These are phyloP conservation scores for Corvus hawaiiensis DNA, from an alignment of 2,113 vertebrate species.

Conservation along the genomic window DNA sequence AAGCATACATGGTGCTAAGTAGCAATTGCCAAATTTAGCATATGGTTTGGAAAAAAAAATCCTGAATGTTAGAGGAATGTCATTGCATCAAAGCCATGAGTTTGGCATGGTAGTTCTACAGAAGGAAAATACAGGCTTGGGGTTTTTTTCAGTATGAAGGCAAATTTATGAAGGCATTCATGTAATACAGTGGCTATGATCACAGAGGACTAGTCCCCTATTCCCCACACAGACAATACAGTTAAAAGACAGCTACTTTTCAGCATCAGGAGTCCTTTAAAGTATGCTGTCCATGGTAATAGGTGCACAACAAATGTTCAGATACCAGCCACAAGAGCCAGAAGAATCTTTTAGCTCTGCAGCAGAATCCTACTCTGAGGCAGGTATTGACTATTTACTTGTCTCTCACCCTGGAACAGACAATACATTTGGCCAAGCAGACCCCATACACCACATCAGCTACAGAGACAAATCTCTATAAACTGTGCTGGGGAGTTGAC, in stretches of 20 bases:
- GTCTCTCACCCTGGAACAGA: neutral
- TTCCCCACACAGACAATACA: neutral
- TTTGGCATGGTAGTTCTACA: neutral
- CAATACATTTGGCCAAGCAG: accelerated
- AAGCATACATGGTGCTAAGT: neutral
- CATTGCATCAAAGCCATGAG: neutral
- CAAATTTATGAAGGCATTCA: neutral
- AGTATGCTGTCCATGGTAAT: neutral
- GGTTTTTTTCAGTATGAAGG: neutral
- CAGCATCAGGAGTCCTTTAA: neutral
- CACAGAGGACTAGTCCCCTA: neutral
- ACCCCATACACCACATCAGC: accelerated
- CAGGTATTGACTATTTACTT: too few relatives aligned
- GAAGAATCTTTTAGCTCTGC: neutral
- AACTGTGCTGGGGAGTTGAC: neutral
- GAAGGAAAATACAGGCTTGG: neutral
- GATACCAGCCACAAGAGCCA: neutral
- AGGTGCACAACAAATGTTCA: neutral
- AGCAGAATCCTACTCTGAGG: neutral
- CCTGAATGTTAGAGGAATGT: neutral
- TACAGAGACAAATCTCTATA: neutral
- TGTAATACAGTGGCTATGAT: neutral
- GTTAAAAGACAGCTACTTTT: neutral
- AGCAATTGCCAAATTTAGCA: neutral
- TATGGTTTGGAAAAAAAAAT: neutral